Conservation (phyloP, 2,888 invertebrate species). For the Ernsta delagoae region DNA sequence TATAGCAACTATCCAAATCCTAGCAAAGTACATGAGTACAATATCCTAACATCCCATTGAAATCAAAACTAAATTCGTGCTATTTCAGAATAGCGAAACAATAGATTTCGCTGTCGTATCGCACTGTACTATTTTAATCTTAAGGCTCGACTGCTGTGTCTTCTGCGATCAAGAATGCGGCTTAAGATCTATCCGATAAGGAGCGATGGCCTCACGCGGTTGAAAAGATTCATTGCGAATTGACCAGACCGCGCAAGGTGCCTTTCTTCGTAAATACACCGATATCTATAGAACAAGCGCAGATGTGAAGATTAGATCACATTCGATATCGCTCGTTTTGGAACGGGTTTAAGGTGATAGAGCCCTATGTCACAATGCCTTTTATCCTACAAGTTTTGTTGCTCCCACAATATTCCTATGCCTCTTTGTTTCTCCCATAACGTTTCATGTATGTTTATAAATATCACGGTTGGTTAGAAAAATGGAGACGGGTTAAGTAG, state of each 20-base stretch:
- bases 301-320: constrained; percentile 76
- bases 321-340: constrained; percentile 63
- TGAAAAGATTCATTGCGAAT: constrained; percentile 66
- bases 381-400: constrained; percentile 35
- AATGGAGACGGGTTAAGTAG: constrained; percentile 47
- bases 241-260: constrained; percentile 49
- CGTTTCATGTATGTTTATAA: constrained; percentile 37
- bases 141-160: constrained; percentile 42
- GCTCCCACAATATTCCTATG: constrained; percentile 35
- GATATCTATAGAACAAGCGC: constrained; percentile 61
- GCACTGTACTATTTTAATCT: constrained; percentile 37
- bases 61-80: constrained; percentile 32
- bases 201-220: constrained; percentile 58
- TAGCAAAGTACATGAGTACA: background rate
- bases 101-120: constrained; percentile 37
- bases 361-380: constrained; percentile 51
- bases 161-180: constrained; percentile 63
- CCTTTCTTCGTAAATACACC: constrained; percentile 37
- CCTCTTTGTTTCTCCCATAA: constrained; percentile 21
- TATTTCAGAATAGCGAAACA: constrained; percentile 37
- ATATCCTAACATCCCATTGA: constrained; percentile 18
- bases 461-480: constrained; percentile 44
- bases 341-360: constrained; percentile 56
- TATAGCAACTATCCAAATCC: too few relatives aligned
- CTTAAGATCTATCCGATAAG: constrained; percentile 69